These are phyloP conservation scores for Oscheius sp. DNA, from an alignment of 1,140 invertebrate genomes.

Conservation along the genomic window DNA sequence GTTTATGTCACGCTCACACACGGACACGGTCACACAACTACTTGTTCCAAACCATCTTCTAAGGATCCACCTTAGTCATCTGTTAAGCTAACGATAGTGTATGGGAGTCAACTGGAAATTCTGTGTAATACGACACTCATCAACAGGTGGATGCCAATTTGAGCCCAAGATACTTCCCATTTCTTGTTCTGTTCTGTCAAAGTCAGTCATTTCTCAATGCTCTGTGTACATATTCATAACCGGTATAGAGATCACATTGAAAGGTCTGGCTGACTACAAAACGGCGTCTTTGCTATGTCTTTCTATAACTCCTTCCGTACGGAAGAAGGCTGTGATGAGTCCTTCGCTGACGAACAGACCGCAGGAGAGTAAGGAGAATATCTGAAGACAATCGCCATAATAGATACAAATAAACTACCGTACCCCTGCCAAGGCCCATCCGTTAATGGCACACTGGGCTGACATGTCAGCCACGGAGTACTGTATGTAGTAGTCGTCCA, in stretches of 20 bases:
- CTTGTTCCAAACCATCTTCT: too few relatives aligned
- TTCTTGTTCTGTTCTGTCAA: too few relatives aligned
- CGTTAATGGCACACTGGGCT: conserved; percentile 59
- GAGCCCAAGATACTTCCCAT: too few relatives aligned
- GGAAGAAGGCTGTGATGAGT: conserved; percentile 56
- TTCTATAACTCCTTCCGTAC: conserved; percentile 31
- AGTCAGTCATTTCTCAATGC: too few relatives aligned
- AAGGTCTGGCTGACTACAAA: neutral
- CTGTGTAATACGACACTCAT: too few relatives aligned
- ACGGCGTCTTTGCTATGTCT: neutral
- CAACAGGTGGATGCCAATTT: too few relatives aligned
- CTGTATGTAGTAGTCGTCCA: conserved; percentile 56
- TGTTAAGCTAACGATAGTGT: too few relatives aligned
- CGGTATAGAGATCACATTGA: conserved; percentile 10
- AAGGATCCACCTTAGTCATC: too few relatives aligned
- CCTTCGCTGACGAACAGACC: conserved; percentile 57
- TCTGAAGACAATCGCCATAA: conserved; percentile 38
- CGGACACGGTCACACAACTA: too few relatives aligned
- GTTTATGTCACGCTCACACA: too few relatives aligned
- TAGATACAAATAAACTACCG: neutral
- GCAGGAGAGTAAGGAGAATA: conserved; percentile 58
- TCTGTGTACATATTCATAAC: neutral
- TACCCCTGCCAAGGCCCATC: conserved; percentile 57
- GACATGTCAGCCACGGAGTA: conserved; percentile 54
- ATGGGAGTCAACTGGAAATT: too few relatives aligned